Evolutionary conservation across 2,888 invertebrate genomes (phyloP).

Genomic region (Cerceris rybyensis): DNA sequence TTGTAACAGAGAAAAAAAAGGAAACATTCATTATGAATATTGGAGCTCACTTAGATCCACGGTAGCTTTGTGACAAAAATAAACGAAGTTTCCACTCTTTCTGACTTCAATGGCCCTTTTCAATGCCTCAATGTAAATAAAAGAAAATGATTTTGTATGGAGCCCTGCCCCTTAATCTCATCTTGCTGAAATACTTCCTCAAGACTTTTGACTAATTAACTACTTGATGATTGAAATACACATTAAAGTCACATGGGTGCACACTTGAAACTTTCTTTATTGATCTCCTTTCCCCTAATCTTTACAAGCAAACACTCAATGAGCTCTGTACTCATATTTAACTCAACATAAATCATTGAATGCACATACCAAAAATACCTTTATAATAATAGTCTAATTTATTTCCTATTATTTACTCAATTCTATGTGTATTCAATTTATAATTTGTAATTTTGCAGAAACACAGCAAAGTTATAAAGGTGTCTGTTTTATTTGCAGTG

Average conservation of each 20-base stretch:
- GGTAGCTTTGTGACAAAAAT: constrained; percentile 58
- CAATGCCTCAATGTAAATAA: constrained; percentile 47
- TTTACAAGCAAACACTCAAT: too few relatives aligned
- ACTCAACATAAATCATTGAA: too few relatives aligned
- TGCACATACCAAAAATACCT: too few relatives aligned
- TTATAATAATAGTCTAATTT: too few relatives aligned
- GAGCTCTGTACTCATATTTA: too few relatives aligned
- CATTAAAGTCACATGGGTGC: constrained; percentile 26
- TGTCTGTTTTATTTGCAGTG: not conserved
- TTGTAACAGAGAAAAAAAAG: not conserved
- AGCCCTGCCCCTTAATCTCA: constrained; percentile 28
- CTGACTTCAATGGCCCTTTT: constrained; percentile 57
- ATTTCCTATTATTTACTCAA: too few relatives aligned
- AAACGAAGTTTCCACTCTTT: constrained; percentile 65
- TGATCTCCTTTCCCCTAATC: too few relatives aligned
- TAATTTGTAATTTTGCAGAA: not conserved
- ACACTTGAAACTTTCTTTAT: too few relatives aligned
- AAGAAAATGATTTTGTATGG: constrained; percentile 50
- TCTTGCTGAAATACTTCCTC: constrained; percentile 44
- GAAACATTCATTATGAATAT: constrained; percentile 24
- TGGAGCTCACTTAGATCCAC: constrained; percentile 34
- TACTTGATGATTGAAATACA: constrained; percentile 14
- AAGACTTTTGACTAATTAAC: constrained; percentile 25
- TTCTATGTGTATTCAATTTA: too few relatives aligned
- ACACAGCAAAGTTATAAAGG: not conserved